Evolutionary conservation across 2,113 vertebrate genomes (phyloP), one percentile per base, ranked within the genome.

Genomic region (Mesoclemmys tuberculata): DNA sequence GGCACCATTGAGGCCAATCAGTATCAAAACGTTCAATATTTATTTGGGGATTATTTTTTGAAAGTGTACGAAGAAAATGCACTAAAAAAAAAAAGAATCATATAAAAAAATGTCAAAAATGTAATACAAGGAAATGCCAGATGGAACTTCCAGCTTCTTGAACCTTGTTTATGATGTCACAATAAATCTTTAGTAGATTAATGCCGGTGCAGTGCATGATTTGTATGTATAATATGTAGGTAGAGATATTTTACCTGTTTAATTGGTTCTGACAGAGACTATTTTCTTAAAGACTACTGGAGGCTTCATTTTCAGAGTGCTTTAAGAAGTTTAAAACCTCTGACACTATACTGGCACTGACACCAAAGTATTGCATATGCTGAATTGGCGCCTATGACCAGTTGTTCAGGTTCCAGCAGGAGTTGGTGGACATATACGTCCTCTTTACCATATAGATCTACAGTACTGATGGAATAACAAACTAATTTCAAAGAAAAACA

Each of bases 401-500:
- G 41, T 27, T 77, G 12, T 24, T 11, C 21, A 75, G 71, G 22
- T 75, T 75, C 24, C 41, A 44, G 38, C 24, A 77, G 41, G 41
- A 77, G 11, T 44, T 77, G 44, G 31, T 18, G 24, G 26, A 51
- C 68, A 80, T 48, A 29, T 16, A 85, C 4, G 52, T 0, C 58
- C 26, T 87, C 26, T 78, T 31, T 79, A 56, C 56, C 31, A 90
- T 26, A 51, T 89, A 79, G 61, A 10, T 2, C 21, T 87, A 61
- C 21, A 75, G 4, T 83, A 48, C 21, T 46, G 49, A 88, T 10
- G 78, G 27, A 87, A 2, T 14, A 82, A 80, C 41, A 88, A 84
- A 56, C 8, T 56, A 77, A 51, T 71, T 92, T 48, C 46, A 94
- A 92, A 92, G 75, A 92, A 95, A 79, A 93, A 4, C 56, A 31